Conservation (phyloP, 2,113 vertebrate genomes). For the Mus pahari region DNA sequence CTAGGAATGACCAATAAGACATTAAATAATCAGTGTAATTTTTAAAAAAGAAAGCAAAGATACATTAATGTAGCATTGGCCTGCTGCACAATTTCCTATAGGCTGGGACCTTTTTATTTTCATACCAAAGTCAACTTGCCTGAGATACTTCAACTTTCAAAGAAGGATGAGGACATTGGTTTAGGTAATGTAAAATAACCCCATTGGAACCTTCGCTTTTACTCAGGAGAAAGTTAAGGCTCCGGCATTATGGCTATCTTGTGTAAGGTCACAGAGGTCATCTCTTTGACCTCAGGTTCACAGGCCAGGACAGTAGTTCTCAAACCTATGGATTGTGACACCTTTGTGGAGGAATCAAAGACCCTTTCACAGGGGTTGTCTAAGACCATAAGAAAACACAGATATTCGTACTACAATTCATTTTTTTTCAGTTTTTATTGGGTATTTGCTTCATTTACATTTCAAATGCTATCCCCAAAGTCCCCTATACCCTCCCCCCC, state of each 20-base stretch:
- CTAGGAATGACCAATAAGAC: not conserved
- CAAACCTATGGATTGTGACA: not conserved
- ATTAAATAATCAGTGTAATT: slow-evolving; percentile 21
- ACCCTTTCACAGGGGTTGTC: not conserved
- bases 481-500: too few species aligned
- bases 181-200: slow-evolving; percentile 34
- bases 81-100: not conserved
- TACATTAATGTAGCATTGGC: not conserved
- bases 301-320: not conserved
- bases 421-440: too few species aligned
- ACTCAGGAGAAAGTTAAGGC: not conserved
- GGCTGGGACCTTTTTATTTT: not conserved
- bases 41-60: not conserved
- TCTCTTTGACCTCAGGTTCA: not conserved
- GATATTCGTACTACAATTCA: not conserved
- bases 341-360: not conserved
- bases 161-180: not conserved
- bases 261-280: not conserved
- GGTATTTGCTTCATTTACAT: too few species aligned
- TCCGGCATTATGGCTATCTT: not conserved
- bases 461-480: too few species aligned
- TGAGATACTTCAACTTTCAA: slow-evolving; percentile 30
- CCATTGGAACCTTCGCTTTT: not conserved
- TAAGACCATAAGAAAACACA: not conserved
- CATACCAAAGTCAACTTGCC: not conserved